A percentile compares a stretch with the other conserved stretches of the same genome.
Conservation (phyloP, 2,888 invertebrate genomes). For the Dyspetes luteomarginatus region DNA sequence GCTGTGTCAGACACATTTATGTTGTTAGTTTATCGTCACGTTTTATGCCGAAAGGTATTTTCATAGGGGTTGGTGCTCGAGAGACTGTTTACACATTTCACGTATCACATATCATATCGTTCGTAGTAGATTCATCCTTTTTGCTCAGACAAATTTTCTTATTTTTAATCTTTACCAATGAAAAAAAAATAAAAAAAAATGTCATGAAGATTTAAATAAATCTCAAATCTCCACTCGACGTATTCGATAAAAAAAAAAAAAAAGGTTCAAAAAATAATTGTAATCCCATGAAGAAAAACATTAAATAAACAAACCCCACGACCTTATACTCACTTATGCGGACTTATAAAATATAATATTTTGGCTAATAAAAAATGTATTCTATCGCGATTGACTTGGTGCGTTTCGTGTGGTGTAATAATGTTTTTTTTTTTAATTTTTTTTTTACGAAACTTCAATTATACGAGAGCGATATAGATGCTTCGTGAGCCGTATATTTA, state of each 20-base stretch:
- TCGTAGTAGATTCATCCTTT: not conserved
- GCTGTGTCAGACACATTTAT: constrained; percentile 1
- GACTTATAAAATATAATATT: too few relatives aligned
- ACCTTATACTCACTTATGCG: too few relatives aligned
- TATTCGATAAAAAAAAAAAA: too few relatives aligned
- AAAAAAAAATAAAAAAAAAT: not conserved
- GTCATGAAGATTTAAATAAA: too few relatives aligned
- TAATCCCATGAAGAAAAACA: too few relatives aligned
- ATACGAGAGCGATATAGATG: constrained; percentile 2
- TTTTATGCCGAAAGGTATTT: not conserved
- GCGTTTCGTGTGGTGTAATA: not conserved
- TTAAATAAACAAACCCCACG: too few relatives aligned
- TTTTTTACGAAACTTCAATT: not conserved
- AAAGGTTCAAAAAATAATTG: too few relatives aligned
- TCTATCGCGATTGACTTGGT: not conserved
- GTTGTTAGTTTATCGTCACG: not conserved
- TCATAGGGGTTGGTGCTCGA: too few relatives aligned
- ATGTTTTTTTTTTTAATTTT: not conserved
- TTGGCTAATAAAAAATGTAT: not conserved
- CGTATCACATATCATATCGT: too few relatives aligned
- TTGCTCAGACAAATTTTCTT: not conserved
- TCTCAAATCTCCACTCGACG: too few relatives aligned
- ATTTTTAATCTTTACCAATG: not conserved
- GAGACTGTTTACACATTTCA: too few relatives aligned
- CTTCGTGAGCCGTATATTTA: not conserved